phyloP scores from a whole-genome alignment of 2,888 invertebrate genomes.

The Tillus elongatus region DNA sequence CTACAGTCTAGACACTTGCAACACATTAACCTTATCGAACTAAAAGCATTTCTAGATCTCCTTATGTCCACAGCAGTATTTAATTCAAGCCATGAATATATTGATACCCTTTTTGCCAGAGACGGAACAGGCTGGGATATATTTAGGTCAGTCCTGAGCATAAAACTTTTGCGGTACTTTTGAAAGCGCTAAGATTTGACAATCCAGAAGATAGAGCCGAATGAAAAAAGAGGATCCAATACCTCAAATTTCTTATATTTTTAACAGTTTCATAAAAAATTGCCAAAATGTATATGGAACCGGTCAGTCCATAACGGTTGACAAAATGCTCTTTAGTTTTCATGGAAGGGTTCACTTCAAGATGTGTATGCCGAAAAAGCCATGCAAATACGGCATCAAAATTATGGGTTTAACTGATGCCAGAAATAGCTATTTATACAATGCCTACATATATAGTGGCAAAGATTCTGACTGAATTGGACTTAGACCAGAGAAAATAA shows the following conservation, averaged over 20 bases:
- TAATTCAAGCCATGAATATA: conserved; percentile 1
- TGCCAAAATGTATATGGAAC: conserved; percentile 13
- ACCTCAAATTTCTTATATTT: conserved; percentile 12
- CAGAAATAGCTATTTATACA: too few species aligned
- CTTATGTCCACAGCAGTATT: conserved; percentile 1
- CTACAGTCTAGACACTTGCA: conserved; percentile 1
- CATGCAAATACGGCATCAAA: too few species aligned
- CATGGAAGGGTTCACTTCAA: too few species aligned
- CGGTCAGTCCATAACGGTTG: conserved; percentile 2
- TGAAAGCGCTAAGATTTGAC: conserved; percentile 5
- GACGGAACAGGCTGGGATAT: conserved; percentile 7
- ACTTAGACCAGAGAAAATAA: too few species aligned
- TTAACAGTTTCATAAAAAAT: conserved; percentile 13
- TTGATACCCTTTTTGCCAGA: conserved; percentile 1
- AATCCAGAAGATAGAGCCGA: conserved; percentile 5
- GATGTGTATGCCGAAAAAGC: too few species aligned
- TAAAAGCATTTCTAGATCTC: conserved; percentile 2
- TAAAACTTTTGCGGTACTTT: conserved; percentile 7
- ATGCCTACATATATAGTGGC: too few species aligned
- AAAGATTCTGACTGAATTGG: too few species aligned
- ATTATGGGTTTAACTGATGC: too few species aligned
- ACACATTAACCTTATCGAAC: conserved; percentile 1
- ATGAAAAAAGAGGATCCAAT: conserved; percentile 4
- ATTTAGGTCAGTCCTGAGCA: background rate
- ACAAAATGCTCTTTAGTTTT: too few species aligned